Evolutionary conservation across 2,113 vertebrate genomes (phyloP).

Genomic region (Chionomys nivalis): DNA sequence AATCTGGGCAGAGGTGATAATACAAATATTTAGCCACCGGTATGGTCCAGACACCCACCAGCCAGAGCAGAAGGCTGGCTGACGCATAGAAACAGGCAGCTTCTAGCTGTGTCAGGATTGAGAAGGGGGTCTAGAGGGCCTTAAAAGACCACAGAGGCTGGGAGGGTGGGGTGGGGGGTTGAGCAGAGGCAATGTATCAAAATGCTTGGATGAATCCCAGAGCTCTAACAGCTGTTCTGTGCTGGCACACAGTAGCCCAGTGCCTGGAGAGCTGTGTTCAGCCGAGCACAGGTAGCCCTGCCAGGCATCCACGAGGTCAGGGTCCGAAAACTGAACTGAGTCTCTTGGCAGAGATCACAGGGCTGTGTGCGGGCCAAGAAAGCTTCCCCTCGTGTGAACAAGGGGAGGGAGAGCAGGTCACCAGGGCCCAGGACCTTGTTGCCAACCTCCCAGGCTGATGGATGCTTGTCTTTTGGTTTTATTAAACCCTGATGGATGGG

Average conservation of each 20-base stretch:
- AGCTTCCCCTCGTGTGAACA: neutral
- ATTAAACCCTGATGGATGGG: conserved; percentile 80
- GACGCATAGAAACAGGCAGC: neutral
- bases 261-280: neutral
- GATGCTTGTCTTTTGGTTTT: conserved; percentile 78
- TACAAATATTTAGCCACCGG: conserved; percentile 72
- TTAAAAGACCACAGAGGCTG: neutral
- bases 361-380: conserved; percentile 14
- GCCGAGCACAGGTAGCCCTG: conserved; percentile 14
- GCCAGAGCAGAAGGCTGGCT: conserved; percentile 4
- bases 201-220: neutral
- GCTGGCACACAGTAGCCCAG: neutral
- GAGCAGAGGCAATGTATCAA: neutral
- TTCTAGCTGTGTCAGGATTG: neutral
- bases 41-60: conserved; percentile 17
- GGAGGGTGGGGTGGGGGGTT: neutral
- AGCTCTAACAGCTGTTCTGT: neutral
- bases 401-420: conserved; percentile 32
- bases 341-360: conserved; percentile 48
- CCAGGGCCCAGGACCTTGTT: conserved; percentile 38
- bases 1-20: conserved; percentile 29
- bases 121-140: neutral
- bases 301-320: conserved; percentile 38
- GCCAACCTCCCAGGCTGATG: conserved; percentile 57
- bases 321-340: neutral